Conservation (phyloP, 2,888 invertebrate species). For the Odontothrips loti region DNA sequence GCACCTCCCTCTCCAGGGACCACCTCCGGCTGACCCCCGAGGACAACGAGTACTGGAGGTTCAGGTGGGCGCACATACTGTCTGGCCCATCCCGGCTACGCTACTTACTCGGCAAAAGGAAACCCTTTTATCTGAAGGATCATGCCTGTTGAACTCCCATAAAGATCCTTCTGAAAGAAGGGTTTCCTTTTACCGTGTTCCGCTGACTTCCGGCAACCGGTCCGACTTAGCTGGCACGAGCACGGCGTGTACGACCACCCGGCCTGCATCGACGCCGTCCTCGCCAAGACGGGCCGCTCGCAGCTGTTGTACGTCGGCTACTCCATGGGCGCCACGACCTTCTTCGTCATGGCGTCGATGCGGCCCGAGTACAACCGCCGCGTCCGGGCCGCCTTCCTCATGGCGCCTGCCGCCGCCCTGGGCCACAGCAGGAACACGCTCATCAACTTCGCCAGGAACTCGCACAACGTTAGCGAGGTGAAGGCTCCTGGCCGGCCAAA, state of each 20-base stretch:
- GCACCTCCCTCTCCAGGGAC: constrained; percentile 49
- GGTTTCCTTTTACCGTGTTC: neutral
- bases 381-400: constrained; percentile 53
- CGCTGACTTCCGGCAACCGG: neutral
- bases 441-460: neutral
- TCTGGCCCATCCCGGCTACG: neutral
- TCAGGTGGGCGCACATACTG: constrained; percentile 47
- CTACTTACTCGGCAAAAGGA: neutral
- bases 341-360: constrained; percentile 64
- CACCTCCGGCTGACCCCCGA: constrained; percentile 48
- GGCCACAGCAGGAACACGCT: neutral
- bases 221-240: constrained; percentile 69
- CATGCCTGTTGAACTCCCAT: too few relatives aligned
- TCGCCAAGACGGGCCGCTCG: constrained; percentile 50
- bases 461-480: too few relatives aligned
- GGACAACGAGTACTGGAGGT: constrained; percentile 54
- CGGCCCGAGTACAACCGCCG: constrained; percentile 63
- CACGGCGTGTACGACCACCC: constrained; percentile 81
- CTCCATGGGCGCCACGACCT: constrained; percentile 80
- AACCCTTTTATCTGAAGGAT: too few relatives aligned
- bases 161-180: too few relatives aligned
- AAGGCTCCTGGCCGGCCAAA: neutral
- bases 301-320: constrained; percentile 75
- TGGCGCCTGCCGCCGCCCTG: constrained; percentile 61
- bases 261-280: constrained; percentile 68